Percentiles rank a stretch among this genome's conserved stretches.
These are phyloP conservation scores for Scolopax bukidnonensis DNA, from an alignment of 2,797 vertebrate species.

Conservation along the genomic window DNA sequence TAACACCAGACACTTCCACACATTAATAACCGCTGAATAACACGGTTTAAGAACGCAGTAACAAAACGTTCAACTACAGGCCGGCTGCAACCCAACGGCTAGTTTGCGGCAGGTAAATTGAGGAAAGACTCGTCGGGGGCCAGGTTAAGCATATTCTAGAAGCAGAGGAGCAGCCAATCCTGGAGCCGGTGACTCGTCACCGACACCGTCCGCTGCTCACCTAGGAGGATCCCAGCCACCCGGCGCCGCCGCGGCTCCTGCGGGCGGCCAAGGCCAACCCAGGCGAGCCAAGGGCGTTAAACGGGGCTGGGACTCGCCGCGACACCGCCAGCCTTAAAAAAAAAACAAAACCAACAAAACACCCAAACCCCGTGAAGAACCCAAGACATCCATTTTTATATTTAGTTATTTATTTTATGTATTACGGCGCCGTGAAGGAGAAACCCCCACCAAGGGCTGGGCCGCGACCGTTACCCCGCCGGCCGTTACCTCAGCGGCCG, in stretches of 20 bases:
- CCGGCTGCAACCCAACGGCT: not conserved
- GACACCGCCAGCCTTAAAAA: not conserved
- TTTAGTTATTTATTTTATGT: not conserved
- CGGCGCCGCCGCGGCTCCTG: not conserved
- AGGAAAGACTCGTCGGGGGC: not conserved
- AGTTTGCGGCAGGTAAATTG: not conserved
- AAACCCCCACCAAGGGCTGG: not conserved
- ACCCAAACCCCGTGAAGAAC: fast-evolving
- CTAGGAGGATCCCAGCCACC: not conserved
- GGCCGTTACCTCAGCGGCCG: not conserved
- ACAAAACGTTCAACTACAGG: not conserved
- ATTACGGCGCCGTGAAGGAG: not conserved
- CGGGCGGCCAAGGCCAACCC: fast-evolving
- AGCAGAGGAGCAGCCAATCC: not conserved
- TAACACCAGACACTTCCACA: not conserved
- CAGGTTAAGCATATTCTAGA: slow-evolving; percentile 25
- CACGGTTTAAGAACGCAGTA: fast-evolving
- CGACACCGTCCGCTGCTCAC: not conserved
- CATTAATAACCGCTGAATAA: not conserved
- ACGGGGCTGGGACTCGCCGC: not conserved
- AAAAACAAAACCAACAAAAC: too few relatives aligned
- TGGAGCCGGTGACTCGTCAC: not conserved
- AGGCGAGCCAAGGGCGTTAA: not conserved
- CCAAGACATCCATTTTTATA: fast-evolving
- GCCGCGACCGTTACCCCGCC: not conserved